Evolutionary conservation across 2,797 vertebrate species (phyloP), one percentile per base, ranked within the genome.

Genomic region (Chrosomus eos): DNA sequence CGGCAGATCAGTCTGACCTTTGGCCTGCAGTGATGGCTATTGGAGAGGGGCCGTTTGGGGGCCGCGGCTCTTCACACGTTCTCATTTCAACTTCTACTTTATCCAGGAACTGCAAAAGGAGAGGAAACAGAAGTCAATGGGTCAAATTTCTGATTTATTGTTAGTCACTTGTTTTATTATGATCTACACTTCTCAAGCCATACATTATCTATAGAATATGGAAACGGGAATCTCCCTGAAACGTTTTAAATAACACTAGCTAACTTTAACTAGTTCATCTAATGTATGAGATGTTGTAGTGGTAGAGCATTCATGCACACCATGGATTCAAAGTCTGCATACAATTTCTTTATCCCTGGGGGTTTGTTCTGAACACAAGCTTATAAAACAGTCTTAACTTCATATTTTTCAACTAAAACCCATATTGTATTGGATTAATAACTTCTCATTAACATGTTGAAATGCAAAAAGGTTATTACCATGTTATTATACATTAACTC

Each of bases 41-140:
- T 23, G 98, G 98, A 88, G 98, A 99, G 83, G 98, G 98, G 75
- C 98, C 98, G 0, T 99, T 99, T 48, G 98, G 98, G 0, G 97
- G 95, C 45, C 98, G 96, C 23, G 98, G 98, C 88, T 99, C 97
- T 86, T 99, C 98, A 10, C 98, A 99, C 0, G 98, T 99, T 88
- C 96, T 95, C 98, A 99, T 99, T 93, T 99, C 98, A 85, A 99
- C 97, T 92, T 99, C 98, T 5, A 99, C 98, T 90, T 98, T 99
- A 91, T 99, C 98, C 87, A 99, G 94, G 90, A 97, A 98, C 98
- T 99, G 92, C 4, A 94, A 88, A 83, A 31, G 90, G 43, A 87
- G 7, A 14, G 0, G 67, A 67, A 84, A 5, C n/a, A 58, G n/a
- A 9, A 78, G 10, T 62, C 3, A 23, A 13, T 64, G 10, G 55